Evolutionary conservation across 2,113 vertebrate genomes (phyloP), one percentile per base, ranked within the genome.

Genomic region (Chionis minor): DNA sequence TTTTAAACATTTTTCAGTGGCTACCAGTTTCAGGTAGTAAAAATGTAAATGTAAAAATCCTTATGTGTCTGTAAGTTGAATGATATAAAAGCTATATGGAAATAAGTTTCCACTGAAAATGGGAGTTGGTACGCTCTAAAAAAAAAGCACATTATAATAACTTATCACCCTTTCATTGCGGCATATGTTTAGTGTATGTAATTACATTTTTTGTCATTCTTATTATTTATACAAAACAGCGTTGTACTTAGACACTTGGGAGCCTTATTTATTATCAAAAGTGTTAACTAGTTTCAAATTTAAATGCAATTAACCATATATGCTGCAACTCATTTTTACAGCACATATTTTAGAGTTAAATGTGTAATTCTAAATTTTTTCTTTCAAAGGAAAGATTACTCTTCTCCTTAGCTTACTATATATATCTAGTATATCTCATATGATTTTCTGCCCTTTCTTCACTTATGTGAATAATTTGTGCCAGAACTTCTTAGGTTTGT

Each of bases 261-360:
- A 93, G 8, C 52, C 77, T 93, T 95, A 67, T 97, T 96, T 97
- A 86, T 78, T 94, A 85, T 67, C 30, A 95, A 85, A 95, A 82
- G 58, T 94, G 56, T 14, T 92, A 92, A 93, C 23, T 92, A 40
- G 33, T 97, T 97, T 95, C 81, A 96, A 89, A 95, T 93, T 96
- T 91, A 96, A 97, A 97, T 95, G 33, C 75, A 97, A 91, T 94
- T 94, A 88, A 94, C 81, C 67, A 56, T 94, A 54, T 77, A 92
- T 56, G 10, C 42, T 90, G 40, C 79, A 95, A 86, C 69, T 89
- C n/a, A 59, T 95, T 97, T 97, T 97, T 62, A 84, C 73, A 96
- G 61, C 35, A 97, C 24, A 51, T 49, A 93, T 81, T 96, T 96
- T 28, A 93, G 86, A 93, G 74, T 96, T 97, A 97, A 97, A 96